phyloP scores from a whole-genome alignment of 2,888 invertebrate genomes.

The Maniola hyperantus region DNA sequence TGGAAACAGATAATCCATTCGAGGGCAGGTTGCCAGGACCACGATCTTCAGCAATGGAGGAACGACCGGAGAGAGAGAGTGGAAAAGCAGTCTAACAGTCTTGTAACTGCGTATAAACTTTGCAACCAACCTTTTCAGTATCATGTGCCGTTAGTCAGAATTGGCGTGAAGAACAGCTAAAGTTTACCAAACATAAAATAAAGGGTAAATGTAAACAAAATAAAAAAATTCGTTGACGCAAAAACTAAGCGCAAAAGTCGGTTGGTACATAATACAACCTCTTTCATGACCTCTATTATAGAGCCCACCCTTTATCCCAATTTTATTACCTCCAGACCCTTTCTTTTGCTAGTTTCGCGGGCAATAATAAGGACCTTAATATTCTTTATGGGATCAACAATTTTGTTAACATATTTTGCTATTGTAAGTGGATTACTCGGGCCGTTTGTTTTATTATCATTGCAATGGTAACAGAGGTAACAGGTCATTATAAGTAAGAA shows the following conservation, averaged over 20 bases:
- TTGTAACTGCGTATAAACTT: too few species aligned
- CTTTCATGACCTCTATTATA: constrained; percentile 16
- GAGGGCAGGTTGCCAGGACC: too few species aligned
- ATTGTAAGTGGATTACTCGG: constrained; percentile 5
- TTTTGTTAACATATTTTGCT: constrained; percentile 16
- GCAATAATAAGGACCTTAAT: constrained; percentile 12
- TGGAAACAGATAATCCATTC: too few species aligned
- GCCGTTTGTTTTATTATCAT: not conserved
- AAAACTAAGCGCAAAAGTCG: constrained; percentile 6
- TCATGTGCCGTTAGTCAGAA: too few species aligned
- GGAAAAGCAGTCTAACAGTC: too few species aligned
- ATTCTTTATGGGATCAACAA: constrained; percentile 10
- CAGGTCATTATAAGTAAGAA: too few species aligned
- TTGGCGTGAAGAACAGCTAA: too few species aligned
- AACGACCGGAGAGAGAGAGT: too few species aligned
- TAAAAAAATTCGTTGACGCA: not conserved
- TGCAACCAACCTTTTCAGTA: too few species aligned
- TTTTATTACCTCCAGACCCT: constrained; percentile 20
- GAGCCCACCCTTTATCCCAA: constrained; percentile 13
- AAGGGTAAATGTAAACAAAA: not conserved
- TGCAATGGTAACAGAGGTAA: not conserved
- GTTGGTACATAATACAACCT: constrained; percentile 7
- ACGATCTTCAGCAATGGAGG: too few species aligned
- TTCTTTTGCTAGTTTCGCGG: constrained; percentile 15
- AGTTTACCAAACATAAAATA: constrained; percentile 1